phyloP scores from a whole-genome alignment of 1,140 invertebrate genomes.

The Bombus confusus region DNA sequence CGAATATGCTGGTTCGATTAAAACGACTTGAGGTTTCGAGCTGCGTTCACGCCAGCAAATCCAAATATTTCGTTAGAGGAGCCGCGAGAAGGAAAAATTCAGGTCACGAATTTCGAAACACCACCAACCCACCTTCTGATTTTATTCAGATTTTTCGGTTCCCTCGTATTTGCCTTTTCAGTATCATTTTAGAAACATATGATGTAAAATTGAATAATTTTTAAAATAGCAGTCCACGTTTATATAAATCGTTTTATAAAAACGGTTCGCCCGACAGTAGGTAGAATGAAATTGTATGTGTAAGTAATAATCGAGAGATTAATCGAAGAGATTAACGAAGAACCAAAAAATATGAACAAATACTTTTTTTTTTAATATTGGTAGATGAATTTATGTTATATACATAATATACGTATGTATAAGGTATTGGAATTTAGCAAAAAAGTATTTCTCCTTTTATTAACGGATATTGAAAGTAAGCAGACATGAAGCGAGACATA shows the following conservation, averaged over 20 bases:
- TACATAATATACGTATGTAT: too few relatives aligned
- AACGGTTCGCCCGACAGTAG: too few relatives aligned
- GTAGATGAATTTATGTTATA: too few relatives aligned
- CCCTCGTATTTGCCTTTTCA: background rate
- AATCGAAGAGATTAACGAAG: too few relatives aligned
- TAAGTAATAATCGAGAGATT: too few relatives aligned
- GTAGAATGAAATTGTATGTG: too few relatives aligned
- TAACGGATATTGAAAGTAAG: background rate
- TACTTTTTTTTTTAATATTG: too few relatives aligned
- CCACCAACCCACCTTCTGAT: background rate
- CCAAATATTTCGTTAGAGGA: background rate
- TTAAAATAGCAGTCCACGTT: background rate
- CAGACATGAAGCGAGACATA: background rate
- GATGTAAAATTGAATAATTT: background rate
- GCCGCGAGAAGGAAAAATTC: too few relatives aligned
- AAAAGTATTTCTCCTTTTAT: background rate
- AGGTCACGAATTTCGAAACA: background rate
- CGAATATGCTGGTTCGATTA: background rate
- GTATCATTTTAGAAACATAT: background rate
- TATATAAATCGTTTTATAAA: too few relatives aligned
- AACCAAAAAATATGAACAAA: too few relatives aligned
- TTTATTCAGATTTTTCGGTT: background rate
- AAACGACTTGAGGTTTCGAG: background rate
- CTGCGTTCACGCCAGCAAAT: too few relatives aligned
- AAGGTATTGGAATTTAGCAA: background rate